Base-by-base conservation (phyloP, 2,888 invertebrate genomes). In the Lydus trimaculatus region DNA sequence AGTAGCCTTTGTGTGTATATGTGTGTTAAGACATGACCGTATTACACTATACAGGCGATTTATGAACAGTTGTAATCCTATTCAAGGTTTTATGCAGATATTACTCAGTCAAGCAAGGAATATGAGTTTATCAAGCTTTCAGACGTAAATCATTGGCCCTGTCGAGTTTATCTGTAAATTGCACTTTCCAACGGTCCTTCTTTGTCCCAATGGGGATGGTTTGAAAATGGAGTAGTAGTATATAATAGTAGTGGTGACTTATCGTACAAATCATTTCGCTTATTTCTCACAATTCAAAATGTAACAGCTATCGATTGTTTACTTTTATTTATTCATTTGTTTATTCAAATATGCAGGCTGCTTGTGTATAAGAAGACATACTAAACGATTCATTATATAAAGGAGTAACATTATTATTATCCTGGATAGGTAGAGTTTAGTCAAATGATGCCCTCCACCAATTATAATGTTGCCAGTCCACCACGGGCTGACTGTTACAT, bases 141-240 rank as follows among this genome's bases (percentile, higher is more conserved):
- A 88, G 88, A 88, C 88, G 89, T 90, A 90, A 90, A 90, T 90
- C 90, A 90, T 89, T 86, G 87, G 87, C 82, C 82, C 82, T 78
- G 80, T 81, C 81, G 82, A 84, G 83, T 84, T 90, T 90, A 90
- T 90, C 90, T 88, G 88, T 87, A 87, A 88, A 88, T 86, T 88
- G 89, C 90, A 90, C 89, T 89, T 89, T 87, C 88, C 88, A 87
- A 87, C 80, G 84, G 73, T 65, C 69, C 69, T 66, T 60, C 69
- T 65, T 85, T 60, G 69, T 63, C 66, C 39, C 23, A 33, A 17
- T 39, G 65, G 48, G 43, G 64, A 36, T 69, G 72, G 72, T 71
- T 69, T 63, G 72, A 64, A 65, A 63, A 65, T 48, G 59, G 25
- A 25, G 64, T 69, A 72, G 70, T 63, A 69, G 72, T 70, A n/a